phyloP scores from a whole-genome alignment of 2,888 invertebrate species.

The Polydrusus cervinus region DNA sequence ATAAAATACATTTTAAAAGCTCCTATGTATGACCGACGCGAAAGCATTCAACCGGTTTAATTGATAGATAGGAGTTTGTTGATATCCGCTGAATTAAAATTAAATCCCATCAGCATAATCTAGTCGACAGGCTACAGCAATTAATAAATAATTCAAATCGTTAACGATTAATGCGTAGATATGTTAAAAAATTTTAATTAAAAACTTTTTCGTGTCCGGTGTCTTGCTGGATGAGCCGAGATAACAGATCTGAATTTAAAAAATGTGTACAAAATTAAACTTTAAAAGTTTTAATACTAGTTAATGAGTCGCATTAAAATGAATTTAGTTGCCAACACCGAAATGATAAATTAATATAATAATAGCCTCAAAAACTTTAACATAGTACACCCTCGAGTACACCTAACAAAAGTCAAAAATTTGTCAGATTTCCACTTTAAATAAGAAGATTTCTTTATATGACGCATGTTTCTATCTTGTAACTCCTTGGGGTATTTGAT shows the following conservation, averaged over 20 bases:
- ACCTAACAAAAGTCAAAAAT: no score
- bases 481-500: no score
- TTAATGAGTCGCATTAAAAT: background rate
- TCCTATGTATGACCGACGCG: slow-evolving; percentile 1
- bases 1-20: slow-evolving; percentile 14
- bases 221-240: background rate
- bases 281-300: background rate
- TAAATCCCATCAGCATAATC: slow-evolving; percentile 15
- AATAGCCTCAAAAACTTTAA: no score
- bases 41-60: slow-evolving; percentile 20
- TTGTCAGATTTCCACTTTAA: no score
- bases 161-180: slow-evolving; percentile 14
- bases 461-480: no score
- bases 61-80: slow-evolving; percentile 26
- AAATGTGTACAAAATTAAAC: slow-evolving; percentile 15
- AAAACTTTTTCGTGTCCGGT: slow-evolving; percentile 17
- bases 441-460: no score
- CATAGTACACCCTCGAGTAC: no score
- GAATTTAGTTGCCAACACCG: background rate
- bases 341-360: background rate
- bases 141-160: slow-evolving; percentile 29
- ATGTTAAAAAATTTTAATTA: slow-evolving; percentile 25
- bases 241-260: slow-evolving; percentile 12
- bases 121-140: slow-evolving; percentile 10
- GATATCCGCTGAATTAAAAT: slow-evolving; percentile 27